Percentiles rank a stretch among this genome's conserved stretches.
phyloP scores from a whole-genome alignment of 2,113 vertebrate genomes.

The Colinus virginianus region DNA sequence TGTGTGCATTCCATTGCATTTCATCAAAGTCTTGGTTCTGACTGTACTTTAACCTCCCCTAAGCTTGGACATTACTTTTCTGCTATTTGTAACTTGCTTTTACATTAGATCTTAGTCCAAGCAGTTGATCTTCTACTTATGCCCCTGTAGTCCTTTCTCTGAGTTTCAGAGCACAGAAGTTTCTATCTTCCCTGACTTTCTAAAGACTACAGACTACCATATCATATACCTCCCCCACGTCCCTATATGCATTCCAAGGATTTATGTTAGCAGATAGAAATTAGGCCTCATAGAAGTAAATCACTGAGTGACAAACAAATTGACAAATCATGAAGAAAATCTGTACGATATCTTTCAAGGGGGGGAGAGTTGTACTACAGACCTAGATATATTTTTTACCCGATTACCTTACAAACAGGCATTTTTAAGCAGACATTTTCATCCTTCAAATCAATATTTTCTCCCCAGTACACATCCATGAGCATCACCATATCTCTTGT shows the following conservation, averaged over 20 bases:
- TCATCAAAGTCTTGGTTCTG: conserved; percentile 19
- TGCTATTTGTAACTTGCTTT: conserved; percentile 20
- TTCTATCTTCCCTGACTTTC: not conserved
- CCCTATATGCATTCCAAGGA: not conserved
- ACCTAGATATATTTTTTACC: not conserved
- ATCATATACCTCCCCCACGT: not conserved
- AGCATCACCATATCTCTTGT: not conserved
- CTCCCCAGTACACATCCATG: fast-evolving
- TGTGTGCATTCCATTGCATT: conserved; percentile 1
- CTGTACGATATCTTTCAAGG: not conserved
- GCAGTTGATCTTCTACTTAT: not conserved
- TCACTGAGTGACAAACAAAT: fast-evolving
- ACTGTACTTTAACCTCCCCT: conserved; percentile 14
- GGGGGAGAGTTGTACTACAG: fast-evolving
- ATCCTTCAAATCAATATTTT: not conserved
- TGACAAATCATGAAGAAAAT: not conserved
- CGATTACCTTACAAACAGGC: not conserved
- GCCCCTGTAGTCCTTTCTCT: not conserved
- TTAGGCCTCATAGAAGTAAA: not conserved
- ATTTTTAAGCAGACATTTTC: not conserved
- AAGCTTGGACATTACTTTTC: not conserved
- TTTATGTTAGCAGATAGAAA: not conserved
- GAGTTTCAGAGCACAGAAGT: not conserved
- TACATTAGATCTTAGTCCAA: conserved; percentile 18
- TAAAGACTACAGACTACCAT: not conserved